Evolutionary conservation across 2,888 invertebrate genomes (phyloP), one percentile per base, ranked within the genome.

Genomic region (Cylloceria caligata): DNA sequence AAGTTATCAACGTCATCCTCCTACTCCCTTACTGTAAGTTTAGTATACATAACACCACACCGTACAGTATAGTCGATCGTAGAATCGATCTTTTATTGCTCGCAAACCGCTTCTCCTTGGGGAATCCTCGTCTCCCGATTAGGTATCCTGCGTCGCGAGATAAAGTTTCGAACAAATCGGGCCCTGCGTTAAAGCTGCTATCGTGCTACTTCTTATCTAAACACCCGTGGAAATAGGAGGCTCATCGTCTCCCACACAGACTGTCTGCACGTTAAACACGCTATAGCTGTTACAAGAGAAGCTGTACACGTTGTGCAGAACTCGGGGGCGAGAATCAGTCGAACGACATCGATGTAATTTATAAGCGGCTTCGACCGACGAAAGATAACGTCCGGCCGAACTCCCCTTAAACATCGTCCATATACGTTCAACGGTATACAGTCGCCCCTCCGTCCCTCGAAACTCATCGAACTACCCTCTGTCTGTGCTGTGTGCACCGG

Each of bases 351-450:
- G 75, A 72, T 75, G 82, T 76, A 79, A 83, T 83, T 83, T 83
- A 83, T 83, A 83, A 83, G 72, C 84, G 84, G 81, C 81, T 82
- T 80, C 80, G 80, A 80, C 64, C 77, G 76, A 80, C 80, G 68
- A 79, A 79, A 87, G 87, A 88, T 88, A 88, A 87, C 83, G 83
- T 80, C 71, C 72, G 73, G 74, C 69, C 39, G 21, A 68, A 55
- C 16, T 71, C 47, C 19, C 71, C 65, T 62, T 71, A 42, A 72
- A 27, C 27, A 4, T 27, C 55, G 55, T 55, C n/a, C 45, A 34
- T 67, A 68, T 62, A 16, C 13, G 30, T 57, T 4, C 30, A 30
- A 5, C 30, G 5, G 24, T 62, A 75, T 36, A 68, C 52, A 49
- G 52, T 21, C 34, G 13, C 39, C 45, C 60, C 60, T 27, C n/a